Conservation (phyloP, 2,797 vertebrate genomes). For the Tauraco hartlaubi region DNA sequence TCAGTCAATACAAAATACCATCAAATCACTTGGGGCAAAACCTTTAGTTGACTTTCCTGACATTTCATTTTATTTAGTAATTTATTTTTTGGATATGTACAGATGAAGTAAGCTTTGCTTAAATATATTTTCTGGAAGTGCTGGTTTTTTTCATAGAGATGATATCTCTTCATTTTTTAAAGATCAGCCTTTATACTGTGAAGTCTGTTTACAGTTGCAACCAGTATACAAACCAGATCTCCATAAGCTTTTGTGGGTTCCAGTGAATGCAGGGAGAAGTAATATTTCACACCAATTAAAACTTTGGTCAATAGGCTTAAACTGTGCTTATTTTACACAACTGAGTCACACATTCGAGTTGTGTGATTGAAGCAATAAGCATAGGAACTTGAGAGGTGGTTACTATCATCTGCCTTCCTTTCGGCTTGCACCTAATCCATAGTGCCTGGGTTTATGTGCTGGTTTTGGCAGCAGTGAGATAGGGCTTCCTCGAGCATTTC, state of each 20-base stretch:
- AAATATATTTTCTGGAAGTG: not conserved
- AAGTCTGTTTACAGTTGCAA: not conserved
- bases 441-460: not conserved
- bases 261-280: not conserved
- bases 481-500: not conserved
- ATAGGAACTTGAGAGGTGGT: not conserved
- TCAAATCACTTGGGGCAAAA: not conserved
- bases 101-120: not conserved
- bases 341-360: not conserved
- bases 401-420: not conserved
- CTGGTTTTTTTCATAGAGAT: not conserved
- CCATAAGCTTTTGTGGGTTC: not conserved
- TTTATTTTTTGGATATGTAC: not conserved
- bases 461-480: not conserved
- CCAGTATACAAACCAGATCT: not conserved
- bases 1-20: not conserved
- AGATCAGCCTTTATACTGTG: not conserved
- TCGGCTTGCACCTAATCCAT: not conserved
- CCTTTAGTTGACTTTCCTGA: conserved; percentile 8
- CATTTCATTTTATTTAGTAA: conserved; percentile 14
- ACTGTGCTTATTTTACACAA: not conserved
- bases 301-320: not conserved
- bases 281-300: not conserved
- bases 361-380: not conserved
- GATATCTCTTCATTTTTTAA: not conserved